Evolutionary conservation across 2,113 vertebrate species (phyloP), one percentile per base, ranked within the genome.

Genomic region (Ptilorrhoa leucosticta): DNA sequence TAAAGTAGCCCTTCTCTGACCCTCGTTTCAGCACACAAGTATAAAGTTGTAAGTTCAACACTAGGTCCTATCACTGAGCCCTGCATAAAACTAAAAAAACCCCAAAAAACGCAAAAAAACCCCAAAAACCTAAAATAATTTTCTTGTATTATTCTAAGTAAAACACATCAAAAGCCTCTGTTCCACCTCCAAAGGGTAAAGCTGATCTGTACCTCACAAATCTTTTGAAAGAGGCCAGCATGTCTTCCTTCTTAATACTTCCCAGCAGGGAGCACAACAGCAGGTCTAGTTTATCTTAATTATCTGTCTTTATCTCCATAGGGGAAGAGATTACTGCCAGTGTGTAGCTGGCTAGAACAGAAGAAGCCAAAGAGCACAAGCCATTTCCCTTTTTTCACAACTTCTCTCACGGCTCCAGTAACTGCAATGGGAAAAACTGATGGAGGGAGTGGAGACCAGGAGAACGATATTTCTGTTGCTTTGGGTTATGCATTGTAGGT

Each of bases 201-300:
- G 56, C 79, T 88, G 57, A 77, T 83, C 45, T 50, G 33, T 86
- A 86, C 54, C 56, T 93, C 68, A 60, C 66, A 83, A 89, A 44
- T 63, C 83, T 91, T 89, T 87, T 92, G n/a, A 84, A 95, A 64
- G 50, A 79, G 57, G 44, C 64, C 72, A 60, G 65, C 83, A 40
- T 68, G 83, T 44, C 54, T 93, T 82, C 73, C 48, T 76, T 61
- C 66, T 64, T 94, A 89, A 85, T 91, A 90, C 66, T 15, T 93
- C 87, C 23, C 84, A 96, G 87, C 81, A 94, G 87, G 89, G 42
- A 85, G 54, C 50, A 94, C 81, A 89, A 79, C 81, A 91, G 91
- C 84, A 93, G 58, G 71, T 78, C 81, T 93, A 87, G 89, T 91
- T 91, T 94, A 75, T 95, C 94, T 95, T 94, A 95, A 96, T 95